Evolutionary conservation across 2,888 invertebrate genomes (phyloP).

Genomic region (Clostera curtula): DNA sequence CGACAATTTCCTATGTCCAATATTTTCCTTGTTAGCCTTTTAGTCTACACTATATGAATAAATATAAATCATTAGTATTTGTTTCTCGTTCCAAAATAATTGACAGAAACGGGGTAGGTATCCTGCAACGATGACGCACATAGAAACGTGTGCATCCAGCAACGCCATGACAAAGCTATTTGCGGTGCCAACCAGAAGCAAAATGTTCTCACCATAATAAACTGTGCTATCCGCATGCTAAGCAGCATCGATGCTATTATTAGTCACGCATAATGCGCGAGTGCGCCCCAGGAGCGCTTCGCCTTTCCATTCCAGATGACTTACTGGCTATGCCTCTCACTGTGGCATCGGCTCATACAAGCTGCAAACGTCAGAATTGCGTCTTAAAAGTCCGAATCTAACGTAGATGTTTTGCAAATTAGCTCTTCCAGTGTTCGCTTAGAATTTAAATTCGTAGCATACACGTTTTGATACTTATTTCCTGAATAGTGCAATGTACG

Average conservation of each 20-base stretch:
- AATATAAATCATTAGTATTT: too few species aligned
- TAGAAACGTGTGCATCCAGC: too few species aligned
- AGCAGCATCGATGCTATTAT: conserved; percentile 9
- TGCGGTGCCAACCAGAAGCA: background rate
- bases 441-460: background rate
- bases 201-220: background rate
- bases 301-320: conserved; percentile 4
- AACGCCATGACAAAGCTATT: background rate
- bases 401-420: background rate
- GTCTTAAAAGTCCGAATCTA: background rate
- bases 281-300: conserved; percentile 1
- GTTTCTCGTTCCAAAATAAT: too few species aligned
- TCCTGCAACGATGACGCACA: too few species aligned
- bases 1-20: too few species aligned
- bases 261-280: background rate
- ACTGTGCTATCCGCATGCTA: background rate
- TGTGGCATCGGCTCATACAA: conserved; percentile 1
- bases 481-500: too few species aligned
- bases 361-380: background rate
- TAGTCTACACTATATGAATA: too few species aligned
- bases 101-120: too few species aligned
- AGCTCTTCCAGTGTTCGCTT: background rate
- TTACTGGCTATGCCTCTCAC: conserved; percentile 5
- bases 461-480: background rate
- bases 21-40: too few species aligned